Conservation (phyloP, 2,888 invertebrate species). For the Hirtodrosophila duncani region DNA sequence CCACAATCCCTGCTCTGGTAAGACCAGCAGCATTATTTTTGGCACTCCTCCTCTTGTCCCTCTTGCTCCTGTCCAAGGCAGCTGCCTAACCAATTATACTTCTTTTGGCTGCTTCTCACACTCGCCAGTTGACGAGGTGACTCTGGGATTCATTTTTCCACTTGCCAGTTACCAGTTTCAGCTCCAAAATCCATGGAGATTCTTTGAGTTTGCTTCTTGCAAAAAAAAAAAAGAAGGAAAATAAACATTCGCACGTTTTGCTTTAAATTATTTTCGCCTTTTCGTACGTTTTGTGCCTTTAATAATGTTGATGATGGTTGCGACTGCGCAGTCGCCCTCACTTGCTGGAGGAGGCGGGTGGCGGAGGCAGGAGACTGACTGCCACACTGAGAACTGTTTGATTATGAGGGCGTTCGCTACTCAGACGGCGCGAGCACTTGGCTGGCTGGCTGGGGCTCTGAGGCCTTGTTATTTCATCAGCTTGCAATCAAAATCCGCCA, state of each 20-base stretch:
- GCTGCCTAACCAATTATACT: constrained; percentile 5
- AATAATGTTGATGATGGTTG: constrained; percentile 16
- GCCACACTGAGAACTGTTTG: constrained; percentile 12
- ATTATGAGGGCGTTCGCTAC: constrained; percentile 32
- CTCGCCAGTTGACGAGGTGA: neutral
- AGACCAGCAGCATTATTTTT: constrained; percentile 18
- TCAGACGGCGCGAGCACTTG: constrained; percentile 17
- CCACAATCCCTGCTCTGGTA: neutral
- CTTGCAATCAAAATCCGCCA: constrained; percentile 44
- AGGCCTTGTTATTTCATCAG: constrained; percentile 57
- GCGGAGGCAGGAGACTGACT: constrained; percentile 2
- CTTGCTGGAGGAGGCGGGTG: neutral
- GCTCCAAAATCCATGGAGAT: too few relatives aligned
- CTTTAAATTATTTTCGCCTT: constrained; percentile 51
- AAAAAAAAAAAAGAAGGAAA: too few relatives aligned
- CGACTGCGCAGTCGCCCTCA: constrained; percentile 35
- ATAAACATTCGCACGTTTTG: constrained; percentile 69
- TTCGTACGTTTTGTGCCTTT: constrained; percentile 16
- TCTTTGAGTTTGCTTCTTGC: too few relatives aligned
- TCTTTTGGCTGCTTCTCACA: too few relatives aligned
- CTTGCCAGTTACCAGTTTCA: too few relatives aligned
- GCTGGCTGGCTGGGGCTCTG: constrained; percentile 9
- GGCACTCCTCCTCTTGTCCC: too few relatives aligned
- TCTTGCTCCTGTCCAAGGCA: too few relatives aligned
- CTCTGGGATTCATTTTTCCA: constrained; percentile 7